Percentiles rank a stretch among this genome's conserved stretches.
phyloP scores from a whole-genome alignment of 2,797 vertebrate genomes.

The Threskiornis aethiopicus region DNA sequence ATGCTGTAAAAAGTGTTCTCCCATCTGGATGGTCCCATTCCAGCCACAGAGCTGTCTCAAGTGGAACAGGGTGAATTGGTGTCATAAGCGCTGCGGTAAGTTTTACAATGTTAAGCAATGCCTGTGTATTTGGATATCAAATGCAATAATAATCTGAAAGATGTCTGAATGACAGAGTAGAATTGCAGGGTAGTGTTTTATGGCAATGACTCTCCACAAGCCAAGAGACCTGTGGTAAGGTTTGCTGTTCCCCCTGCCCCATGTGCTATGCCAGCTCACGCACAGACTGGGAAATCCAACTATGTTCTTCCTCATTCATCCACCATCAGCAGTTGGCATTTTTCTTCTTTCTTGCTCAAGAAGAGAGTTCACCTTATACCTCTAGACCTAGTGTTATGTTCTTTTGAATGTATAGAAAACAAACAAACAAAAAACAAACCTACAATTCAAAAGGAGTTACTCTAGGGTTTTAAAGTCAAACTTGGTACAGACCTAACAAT shows the following conservation, averaged over 20 bases:
- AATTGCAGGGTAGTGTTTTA: background rate
- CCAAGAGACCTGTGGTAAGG: background rate
- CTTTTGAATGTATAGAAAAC: background rate
- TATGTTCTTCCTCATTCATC: background rate
- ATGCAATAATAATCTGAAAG: background rate
- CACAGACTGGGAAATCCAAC: background rate
- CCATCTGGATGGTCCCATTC: background rate
- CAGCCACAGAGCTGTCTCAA: background rate
- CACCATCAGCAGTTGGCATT: background rate
- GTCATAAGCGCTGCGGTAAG: background rate
- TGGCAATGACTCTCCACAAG: background rate
- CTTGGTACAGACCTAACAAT: background rate
- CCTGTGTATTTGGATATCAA: background rate
- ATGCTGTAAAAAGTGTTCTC: background rate
- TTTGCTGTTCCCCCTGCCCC: background rate
- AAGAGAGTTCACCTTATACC: background rate
- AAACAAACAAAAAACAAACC: background rate
- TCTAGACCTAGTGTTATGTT: background rate
- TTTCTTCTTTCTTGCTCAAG: background rate
- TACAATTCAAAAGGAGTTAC: background rate
- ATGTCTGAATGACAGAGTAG: background rate
- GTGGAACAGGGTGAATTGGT: background rate
- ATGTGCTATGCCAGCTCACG: rapidly evolving
- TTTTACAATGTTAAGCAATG: background rate
- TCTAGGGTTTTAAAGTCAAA: background rate